These are phyloP conservation scores for Indri indri DNA, from an alignment of 2,113 vertebrate species.

Conservation along the genomic window DNA sequence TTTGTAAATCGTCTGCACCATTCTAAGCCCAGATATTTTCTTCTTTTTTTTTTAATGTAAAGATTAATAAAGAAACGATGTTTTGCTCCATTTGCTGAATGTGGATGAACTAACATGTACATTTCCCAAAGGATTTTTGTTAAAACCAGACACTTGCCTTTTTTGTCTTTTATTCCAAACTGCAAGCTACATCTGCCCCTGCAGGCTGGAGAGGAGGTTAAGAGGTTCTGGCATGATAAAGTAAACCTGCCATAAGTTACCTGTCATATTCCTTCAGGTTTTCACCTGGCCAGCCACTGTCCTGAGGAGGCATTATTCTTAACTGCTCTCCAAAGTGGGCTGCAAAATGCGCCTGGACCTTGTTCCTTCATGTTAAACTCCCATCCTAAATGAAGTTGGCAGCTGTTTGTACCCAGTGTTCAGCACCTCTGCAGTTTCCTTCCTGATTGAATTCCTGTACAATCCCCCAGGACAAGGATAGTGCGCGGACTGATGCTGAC, in stretches of 20 bases:
- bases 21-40: not conserved
- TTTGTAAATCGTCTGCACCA: not conserved
- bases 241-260: not conserved
- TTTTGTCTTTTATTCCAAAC: not conserved
- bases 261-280: rapidly evolving
- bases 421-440: not conserved
- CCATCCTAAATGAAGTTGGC: not conserved
- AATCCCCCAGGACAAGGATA: not conserved
- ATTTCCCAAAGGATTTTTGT: not conserved
- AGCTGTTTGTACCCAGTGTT: not conserved
- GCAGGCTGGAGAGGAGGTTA: not conserved
- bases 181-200: not conserved
- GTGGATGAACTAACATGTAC: not conserved
- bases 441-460: not conserved
- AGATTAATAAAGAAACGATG: rapidly evolving
- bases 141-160: not conserved
- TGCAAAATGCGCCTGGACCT: not conserved
- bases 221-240: not conserved
- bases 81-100: not conserved
- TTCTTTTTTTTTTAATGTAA: not conserved
- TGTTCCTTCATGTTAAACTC: not conserved
- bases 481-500: not conserved
- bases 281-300: not conserved
- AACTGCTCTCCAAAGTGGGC: not conserved
- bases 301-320: not conserved